A percentile compares a stretch with the other conserved stretches of the same genome.
Conservation (phyloP, 2,888 invertebrate species). For the Drosophila mayaguana region DNA sequence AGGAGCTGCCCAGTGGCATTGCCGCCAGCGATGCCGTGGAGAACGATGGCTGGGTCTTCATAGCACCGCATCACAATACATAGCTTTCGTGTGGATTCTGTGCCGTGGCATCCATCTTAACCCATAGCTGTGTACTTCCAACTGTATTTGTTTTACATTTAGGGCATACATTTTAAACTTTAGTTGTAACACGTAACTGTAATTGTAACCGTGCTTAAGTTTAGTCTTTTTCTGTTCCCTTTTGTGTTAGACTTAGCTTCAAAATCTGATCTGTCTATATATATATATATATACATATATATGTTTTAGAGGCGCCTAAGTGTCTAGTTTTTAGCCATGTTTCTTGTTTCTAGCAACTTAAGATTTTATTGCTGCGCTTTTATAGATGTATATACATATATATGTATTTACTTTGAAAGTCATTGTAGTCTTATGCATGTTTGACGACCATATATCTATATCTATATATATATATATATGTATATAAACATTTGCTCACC, state of each 20-base stretch:
- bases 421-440: constrained; percentile 19
- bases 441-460: neutral
- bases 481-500: neutral
- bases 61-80: constrained; percentile 80
- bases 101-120: constrained; percentile 26
- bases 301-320: neutral
- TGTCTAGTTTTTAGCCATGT: constrained; percentile 42
- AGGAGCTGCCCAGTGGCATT: constrained; percentile 11
- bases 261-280: constrained; percentile 1
- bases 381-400: neutral
- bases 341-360: constrained; percentile 50
- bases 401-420: constrained; percentile 16
- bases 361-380: constrained; percentile 14
- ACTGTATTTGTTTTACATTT: constrained; percentile 26
- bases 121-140: constrained; percentile 52
- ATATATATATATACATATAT: neutral
- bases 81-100: constrained; percentile 58
- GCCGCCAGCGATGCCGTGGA: constrained; percentile 55
- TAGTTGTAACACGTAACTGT: constrained; percentile 19
- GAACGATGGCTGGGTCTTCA: constrained; percentile 84
- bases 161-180: constrained; percentile 4
- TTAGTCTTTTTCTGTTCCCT: constrained; percentile 3
- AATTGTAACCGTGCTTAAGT: constrained; percentile 15
- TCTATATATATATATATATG: neutral
- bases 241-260: constrained; percentile 17